A percentile compares a stretch with the other conserved stretches of the same genome.
These are phyloP conservation scores for Drosophila sulfurigaster DNA, from an alignment of 1,140 invertebrate species.

Conservation along the genomic window DNA sequence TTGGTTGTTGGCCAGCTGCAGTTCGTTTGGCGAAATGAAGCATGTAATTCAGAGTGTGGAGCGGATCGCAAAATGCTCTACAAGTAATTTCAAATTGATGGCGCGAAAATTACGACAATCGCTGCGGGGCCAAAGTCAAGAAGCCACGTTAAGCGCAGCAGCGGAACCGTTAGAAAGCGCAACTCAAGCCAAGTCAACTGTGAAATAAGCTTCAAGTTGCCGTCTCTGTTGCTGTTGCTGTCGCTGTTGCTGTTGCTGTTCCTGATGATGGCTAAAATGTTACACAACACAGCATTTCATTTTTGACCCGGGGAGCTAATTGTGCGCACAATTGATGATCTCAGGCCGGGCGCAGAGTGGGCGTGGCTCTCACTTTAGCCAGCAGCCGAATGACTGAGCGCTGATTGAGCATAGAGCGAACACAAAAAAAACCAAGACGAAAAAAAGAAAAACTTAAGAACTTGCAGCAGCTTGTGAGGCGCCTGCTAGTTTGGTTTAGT, in stretches of 20 bases:
- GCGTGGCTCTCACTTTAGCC: constrained; percentile 37
- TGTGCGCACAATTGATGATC: constrained; percentile 73
- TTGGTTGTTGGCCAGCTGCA: constrained; percentile 47
- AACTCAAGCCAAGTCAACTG: constrained; percentile 58
- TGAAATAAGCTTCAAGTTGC: constrained; percentile 64
- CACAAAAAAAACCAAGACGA: constrained; percentile 1
- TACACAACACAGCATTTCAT: constrained; percentile 54
- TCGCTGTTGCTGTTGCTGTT: constrained; percentile 4
- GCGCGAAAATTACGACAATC: constrained; percentile 79
- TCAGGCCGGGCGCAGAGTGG: constrained; percentile 23
- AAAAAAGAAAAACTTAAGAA: constrained; percentile 12
- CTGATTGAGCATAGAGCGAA: constrained; percentile 38
- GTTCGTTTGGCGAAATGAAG: constrained; percentile 64
- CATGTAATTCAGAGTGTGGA: constrained; percentile 68
- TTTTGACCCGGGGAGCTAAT: constrained; percentile 65
- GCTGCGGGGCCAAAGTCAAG: constrained; percentile 66
- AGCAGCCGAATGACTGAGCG: constrained; percentile 35
- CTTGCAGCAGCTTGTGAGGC: constrained; percentile 43
- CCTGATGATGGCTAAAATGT: constrained; percentile 51
- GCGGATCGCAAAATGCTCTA: constrained; percentile 46
- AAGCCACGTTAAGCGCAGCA: constrained; percentile 50
- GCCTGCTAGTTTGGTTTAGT: constrained; percentile 64
- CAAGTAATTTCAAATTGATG: constrained; percentile 78
- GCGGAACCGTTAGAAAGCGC: constrained; percentile 66
- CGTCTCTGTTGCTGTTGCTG: neutral